phyloP scores from a whole-genome alignment of 2,797 vertebrate species.

The Acanthis flammea region DNA sequence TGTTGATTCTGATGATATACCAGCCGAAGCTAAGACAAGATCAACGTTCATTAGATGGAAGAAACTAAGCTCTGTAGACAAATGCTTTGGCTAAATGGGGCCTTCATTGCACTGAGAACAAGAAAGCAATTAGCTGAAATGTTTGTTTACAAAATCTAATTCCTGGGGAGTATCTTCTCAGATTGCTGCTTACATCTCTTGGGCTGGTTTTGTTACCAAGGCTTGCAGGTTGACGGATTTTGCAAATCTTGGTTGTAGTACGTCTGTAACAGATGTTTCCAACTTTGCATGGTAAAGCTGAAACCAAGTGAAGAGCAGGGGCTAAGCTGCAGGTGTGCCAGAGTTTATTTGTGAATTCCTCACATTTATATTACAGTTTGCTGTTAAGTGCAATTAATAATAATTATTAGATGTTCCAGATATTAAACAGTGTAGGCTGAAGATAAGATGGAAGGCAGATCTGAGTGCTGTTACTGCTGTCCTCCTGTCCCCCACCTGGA shows the following conservation, averaged over 20 bases:
- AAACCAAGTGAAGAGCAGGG: neutral
- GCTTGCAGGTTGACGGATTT: conserved; percentile 49
- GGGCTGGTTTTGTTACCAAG: conserved; percentile 50
- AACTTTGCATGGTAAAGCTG: neutral
- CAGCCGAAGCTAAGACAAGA: conserved; percentile 36
- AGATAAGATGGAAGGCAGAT: neutral
- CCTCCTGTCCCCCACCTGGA: neutral
- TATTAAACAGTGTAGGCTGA: neutral
- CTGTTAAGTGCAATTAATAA: neutral
- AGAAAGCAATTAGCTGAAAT: conserved; percentile 76
- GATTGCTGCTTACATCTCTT: conserved; percentile 50
- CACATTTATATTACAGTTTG: neutral
- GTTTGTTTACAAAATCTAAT: conserved; percentile 74
- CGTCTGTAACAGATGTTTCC: neutral
- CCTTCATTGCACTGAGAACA: conserved; percentile 68
- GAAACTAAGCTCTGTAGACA: conserved; percentile 57
- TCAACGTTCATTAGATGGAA: conserved; percentile 57
- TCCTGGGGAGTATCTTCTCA: conserved; percentile 67
- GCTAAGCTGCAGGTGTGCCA: neutral
- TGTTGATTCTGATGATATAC: conserved; percentile 43
- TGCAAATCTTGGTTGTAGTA: neutral
- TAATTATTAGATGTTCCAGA: neutral
- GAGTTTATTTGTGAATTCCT: neutral
- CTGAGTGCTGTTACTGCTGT: neutral
- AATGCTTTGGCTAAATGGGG: conserved; percentile 65